phyloP scores from a whole-genome alignment of 2,113 vertebrate species.

The Rissa tridactyla region DNA sequence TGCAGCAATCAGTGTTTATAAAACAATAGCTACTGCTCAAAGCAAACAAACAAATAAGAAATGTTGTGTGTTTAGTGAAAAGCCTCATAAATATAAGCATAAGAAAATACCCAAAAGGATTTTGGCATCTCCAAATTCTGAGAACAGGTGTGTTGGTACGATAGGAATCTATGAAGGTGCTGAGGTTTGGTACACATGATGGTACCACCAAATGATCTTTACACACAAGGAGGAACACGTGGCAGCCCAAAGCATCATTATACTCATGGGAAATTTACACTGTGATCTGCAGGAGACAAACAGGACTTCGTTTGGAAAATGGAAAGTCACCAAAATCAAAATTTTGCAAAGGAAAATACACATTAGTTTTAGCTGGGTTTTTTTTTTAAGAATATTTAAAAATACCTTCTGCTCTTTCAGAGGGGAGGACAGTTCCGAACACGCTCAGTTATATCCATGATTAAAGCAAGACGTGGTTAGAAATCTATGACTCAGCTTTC shows the following conservation, averaged over 20 bases:
- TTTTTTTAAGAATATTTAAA: background rate
- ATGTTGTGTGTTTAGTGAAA: background rate
- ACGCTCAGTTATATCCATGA: background rate
- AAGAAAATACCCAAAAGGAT: background rate
- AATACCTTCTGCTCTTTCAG: background rate
- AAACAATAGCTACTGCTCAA: background rate
- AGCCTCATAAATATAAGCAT: background rate
- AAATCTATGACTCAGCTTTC: background rate
- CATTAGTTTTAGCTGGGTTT: background rate
- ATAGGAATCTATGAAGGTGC: background rate
- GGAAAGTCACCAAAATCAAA: background rate
- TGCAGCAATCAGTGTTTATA: background rate
- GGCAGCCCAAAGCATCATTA: background rate
- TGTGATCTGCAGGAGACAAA: background rate
- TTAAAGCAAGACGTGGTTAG: background rate
- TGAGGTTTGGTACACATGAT: background rate
- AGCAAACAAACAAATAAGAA: background rate
- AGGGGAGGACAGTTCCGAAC: background rate
- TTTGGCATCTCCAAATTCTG: background rate
- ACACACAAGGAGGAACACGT: background rate
- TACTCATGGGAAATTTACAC: background rate
- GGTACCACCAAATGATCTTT: background rate
- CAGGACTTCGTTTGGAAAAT: background rate
- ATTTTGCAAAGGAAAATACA: background rate
- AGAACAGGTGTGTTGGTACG: background rate